phyloP scores from a whole-genome alignment of 2,797 vertebrate genomes.

The Epinephelus coioides region DNA sequence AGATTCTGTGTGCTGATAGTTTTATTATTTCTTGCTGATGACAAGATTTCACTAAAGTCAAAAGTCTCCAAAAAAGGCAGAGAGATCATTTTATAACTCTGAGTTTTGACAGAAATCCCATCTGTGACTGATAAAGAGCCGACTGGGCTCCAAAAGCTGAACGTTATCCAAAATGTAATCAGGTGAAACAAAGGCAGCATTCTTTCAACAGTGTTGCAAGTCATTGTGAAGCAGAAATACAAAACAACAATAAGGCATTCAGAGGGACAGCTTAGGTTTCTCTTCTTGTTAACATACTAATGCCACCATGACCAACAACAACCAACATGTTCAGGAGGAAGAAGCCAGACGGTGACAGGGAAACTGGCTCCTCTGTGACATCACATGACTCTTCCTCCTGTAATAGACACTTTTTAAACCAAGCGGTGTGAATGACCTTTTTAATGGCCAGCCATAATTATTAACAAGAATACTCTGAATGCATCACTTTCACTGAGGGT shows the following conservation, averaged over 20 bases:
- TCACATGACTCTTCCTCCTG: neutral
- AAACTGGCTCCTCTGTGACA: neutral
- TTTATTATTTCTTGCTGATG: no score
- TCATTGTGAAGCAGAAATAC: neutral
- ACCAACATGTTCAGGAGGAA: no score
- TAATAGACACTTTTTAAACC: no score
- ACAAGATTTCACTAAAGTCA: no score
- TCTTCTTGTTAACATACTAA: neutral
- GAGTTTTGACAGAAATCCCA: no score
- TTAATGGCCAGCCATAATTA: neutral
- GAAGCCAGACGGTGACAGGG: neutral
- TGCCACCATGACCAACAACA: neutral
- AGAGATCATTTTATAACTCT: no score
- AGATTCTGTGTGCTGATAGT: neutral
- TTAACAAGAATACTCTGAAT: neutral
- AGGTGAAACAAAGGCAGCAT: no score
- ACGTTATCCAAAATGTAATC: neutral
- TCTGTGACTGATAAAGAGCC: no score
- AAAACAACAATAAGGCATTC: neutral
- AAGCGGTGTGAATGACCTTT: neutral
- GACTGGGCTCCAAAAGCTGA: neutral
- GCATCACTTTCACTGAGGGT: neutral
- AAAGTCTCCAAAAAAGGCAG: no score
- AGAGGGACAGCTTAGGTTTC: neutral
- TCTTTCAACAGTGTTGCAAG: no score